phyloP scores from a whole-genome alignment of 2,113 vertebrate genomes.

The Mirza zaza region DNA sequence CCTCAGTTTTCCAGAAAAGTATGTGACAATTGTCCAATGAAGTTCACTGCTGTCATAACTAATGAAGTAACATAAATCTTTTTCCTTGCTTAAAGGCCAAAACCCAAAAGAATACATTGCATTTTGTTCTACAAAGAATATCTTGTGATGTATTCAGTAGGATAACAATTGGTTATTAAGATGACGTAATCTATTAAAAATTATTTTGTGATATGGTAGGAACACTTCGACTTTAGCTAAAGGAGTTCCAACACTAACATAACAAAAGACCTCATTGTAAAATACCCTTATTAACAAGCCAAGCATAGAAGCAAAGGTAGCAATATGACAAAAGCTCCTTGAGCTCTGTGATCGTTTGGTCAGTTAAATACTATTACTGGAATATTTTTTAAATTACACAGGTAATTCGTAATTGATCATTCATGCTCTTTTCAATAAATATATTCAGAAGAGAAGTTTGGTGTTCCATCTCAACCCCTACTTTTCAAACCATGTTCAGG shows the following conservation, averaged over 20 bases:
- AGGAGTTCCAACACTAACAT: not conserved
- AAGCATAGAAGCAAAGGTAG: not conserved
- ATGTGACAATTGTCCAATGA: not conserved
- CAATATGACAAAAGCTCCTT: not conserved
- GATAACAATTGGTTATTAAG: not conserved
- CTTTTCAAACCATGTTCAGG: conserved; percentile 13
- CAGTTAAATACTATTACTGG: not conserved
- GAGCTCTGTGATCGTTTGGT: not conserved
- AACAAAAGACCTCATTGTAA: not conserved
- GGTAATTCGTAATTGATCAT: not conserved
- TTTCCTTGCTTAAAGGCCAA: not conserved
- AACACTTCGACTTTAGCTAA: not conserved
- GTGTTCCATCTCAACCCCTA: not conserved
- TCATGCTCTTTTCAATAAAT: not conserved
- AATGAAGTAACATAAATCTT: not conserved
- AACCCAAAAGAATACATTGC: not conserved
- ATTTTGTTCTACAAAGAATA: conserved; percentile 14
- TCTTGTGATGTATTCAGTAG: not conserved
- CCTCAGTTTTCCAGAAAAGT: not conserved
- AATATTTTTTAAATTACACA: conserved; percentile 17
- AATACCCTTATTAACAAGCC: not conserved
- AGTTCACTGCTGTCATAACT: not conserved
- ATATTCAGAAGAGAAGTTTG: not conserved
- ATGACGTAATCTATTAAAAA: not conserved
- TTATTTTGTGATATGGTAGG: not conserved